Evolutionary conservation across 2,888 invertebrate genomes (phyloP), one percentile per base, ranked within the genome.

Genomic region (Luperina nickerlii): DNA sequence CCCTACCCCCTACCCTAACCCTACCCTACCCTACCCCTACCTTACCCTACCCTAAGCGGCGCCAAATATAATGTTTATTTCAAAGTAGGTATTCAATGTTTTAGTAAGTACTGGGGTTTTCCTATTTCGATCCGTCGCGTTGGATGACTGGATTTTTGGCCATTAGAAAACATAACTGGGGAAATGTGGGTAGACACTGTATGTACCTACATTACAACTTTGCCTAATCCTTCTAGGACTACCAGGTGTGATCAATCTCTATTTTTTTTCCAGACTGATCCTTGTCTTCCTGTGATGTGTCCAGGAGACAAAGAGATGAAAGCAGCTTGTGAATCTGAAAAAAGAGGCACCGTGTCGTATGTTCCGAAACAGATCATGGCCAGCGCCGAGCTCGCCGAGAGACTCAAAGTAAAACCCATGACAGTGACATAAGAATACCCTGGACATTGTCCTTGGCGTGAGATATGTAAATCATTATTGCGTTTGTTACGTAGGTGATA

Each of bases 291-390:
- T 24, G 66, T 68, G 48, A 13, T 60, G 13, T 38, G 11, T 63
- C 72, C 99, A 27, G 99, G 99, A 0, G 99, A 99, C 93, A 98
- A 98, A 65, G 99, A 99, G 92, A 97, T 97, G 74, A 92, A 93
- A 1, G 97, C 98, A 81, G 98, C 98, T 96, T 94, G 96, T 51
- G 96, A 97, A 73, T 98, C 98, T 1, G 98, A 98, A 74, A 90
- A 92, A 38, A 96, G 96, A 7, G 99, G 99, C 13, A 98, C 98
- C 0, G 98, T 99, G 51, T 94, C 97, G 0, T 99, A 99, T 92
- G 97, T 98, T 79, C 95, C 97, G 81, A 98, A 98, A 91, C 98
- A 98, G 94, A 97, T 99, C 0, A 97, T 97, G 24, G 97, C 97
- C 71, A 98, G 98, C 87, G 95, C 95, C 38, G 95, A 95, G 0